These are phyloP conservation scores for Allygus modestus DNA, from an alignment of 2,888 invertebrate genomes.

Conservation along the genomic window DNA sequence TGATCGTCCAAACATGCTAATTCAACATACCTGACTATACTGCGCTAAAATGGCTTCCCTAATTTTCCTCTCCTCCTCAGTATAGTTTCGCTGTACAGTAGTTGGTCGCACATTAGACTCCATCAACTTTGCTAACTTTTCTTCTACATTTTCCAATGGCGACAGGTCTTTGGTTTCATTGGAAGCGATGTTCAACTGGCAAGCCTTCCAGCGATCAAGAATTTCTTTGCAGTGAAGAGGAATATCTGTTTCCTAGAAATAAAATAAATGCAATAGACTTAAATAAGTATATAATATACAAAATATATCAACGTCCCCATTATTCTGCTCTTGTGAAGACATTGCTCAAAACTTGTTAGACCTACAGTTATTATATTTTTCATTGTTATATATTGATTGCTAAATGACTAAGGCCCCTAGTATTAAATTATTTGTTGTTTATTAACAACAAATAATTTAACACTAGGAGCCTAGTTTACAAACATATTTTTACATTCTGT, in stretches of 20 bases:
- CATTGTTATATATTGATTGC: no score
- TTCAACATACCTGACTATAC: slow-evolving; percentile 81
- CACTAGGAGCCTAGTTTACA: no score
- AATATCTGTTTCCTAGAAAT: slow-evolving; percentile 80
- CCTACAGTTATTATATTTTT: no score
- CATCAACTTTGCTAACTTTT: slow-evolving; percentile 84
- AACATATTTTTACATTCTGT: no score
- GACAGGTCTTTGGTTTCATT: slow-evolving; percentile 74
- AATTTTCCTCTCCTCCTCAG: slow-evolving; percentile 90
- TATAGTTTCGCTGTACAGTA: slow-evolving; percentile 83
- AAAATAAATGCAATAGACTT: slow-evolving; percentile 71
- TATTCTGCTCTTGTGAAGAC: no score
- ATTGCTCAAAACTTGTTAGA: no score
- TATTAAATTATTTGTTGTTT: no score
- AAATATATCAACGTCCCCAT: no score
- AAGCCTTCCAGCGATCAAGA: slow-evolving; percentile 83
- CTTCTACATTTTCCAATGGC: slow-evolving; percentile 79
- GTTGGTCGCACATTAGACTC: slow-evolving; percentile 86
- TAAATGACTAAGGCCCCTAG: no score
- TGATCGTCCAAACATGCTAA: no score
- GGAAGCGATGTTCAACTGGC: slow-evolving; percentile 74
- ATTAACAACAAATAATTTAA: no score
- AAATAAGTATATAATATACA: not conserved
- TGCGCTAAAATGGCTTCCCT: slow-evolving; percentile 93
- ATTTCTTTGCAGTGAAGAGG: slow-evolving; percentile 83